These are phyloP conservation scores for Danionella dracula DNA, from an alignment of 2,797 vertebrate genomes.

Conservation along the genomic window DNA sequence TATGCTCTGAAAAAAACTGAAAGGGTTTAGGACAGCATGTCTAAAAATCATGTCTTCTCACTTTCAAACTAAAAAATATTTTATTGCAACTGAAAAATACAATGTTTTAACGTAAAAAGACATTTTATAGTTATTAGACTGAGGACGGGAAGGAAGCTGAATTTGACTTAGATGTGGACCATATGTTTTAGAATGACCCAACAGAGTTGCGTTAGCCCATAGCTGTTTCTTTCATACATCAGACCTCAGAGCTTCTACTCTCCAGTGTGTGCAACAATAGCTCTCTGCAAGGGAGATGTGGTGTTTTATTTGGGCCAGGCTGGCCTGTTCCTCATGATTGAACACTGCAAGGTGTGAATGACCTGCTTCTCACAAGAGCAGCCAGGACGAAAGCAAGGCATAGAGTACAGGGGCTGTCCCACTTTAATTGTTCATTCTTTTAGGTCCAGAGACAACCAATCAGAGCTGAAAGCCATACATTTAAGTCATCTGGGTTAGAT, in stretches of 20 bases:
- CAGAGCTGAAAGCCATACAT: background rate
- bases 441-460: background rate
- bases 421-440: constrained; percentile 8
- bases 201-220: background rate
- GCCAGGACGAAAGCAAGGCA: constrained; percentile 4
- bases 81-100: no score
- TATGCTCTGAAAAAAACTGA: no score
- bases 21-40: no score
- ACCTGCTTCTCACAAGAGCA: constrained; percentile 34
- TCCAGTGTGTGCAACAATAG: constrained; percentile 12
- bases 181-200: background rate
- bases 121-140: no score
- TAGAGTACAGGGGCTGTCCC: constrained; percentile 17
- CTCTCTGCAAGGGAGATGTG: constrained; percentile 12
- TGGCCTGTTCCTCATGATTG: constrained; percentile 11
- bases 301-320: constrained; percentile 26
- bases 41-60: no score
- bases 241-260: constrained; percentile 6
- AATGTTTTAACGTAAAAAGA: no score
- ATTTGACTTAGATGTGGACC: background rate
- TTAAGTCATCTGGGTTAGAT: background rate
- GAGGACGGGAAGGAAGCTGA: background rate
- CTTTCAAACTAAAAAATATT: no score
- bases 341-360: constrained; percentile 25
- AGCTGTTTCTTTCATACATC: constrained; percentile 4